Conservation (phyloP, 2,113 vertebrate genomes). For the Perca schrenkii region DNA sequence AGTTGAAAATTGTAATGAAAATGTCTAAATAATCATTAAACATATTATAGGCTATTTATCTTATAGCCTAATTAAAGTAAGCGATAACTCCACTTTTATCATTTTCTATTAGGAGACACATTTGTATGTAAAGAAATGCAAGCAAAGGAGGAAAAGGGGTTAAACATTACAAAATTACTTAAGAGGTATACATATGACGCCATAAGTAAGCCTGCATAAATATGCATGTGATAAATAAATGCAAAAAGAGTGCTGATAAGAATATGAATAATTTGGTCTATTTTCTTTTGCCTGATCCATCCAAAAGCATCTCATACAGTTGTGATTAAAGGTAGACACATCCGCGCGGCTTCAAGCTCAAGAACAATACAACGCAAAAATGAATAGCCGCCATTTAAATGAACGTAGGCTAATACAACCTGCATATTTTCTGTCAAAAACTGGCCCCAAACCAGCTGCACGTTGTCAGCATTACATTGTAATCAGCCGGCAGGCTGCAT, state of each 20-base stretch:
- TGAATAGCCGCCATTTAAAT: slow-evolving; percentile 31
- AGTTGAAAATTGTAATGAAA: background rate
- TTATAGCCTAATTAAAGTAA: background rate
- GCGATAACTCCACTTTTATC: background rate
- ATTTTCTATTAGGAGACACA: background rate
- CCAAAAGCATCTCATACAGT: background rate
- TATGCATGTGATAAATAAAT: background rate
- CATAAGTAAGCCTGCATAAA: background rate
- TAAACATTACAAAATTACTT: background rate
- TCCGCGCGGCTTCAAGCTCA: slow-evolving; percentile 36
- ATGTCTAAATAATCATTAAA: background rate
- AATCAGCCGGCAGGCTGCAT: background rate
- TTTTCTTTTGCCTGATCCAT: background rate
- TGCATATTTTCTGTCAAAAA: background rate
- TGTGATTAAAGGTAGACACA: slow-evolving; percentile 54
- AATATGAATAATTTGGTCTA: no score
- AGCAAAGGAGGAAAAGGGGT: background rate
- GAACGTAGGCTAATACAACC: background rate
- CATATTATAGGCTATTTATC: background rate
- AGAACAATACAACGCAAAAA: slow-evolving; percentile 20
- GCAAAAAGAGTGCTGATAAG: background rate
- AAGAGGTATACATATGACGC: background rate
- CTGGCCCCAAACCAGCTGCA: background rate
- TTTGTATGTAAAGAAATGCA: slow-evolving; percentile 3
- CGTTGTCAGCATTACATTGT: background rate